Conservation (phyloP, 2,888 invertebrate genomes). For the Trichopoda pennipes region DNA sequence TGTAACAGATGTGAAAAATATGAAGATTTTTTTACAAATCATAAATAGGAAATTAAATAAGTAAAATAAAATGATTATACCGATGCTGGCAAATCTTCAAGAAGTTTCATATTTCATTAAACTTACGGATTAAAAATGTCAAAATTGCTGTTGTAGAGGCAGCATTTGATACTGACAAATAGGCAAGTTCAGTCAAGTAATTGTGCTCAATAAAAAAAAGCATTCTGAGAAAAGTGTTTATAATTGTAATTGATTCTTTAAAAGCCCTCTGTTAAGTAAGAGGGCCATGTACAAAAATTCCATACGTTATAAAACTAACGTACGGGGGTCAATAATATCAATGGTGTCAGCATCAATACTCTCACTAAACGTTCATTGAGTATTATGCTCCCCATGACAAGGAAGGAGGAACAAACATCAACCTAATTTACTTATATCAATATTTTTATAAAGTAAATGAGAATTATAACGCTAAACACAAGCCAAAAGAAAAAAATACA, state of each 20-base stretch:
- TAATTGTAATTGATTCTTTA: conserved; percentile 23
- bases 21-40: too few species aligned
- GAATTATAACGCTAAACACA: conserved; percentile 70
- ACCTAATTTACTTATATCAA: conserved; percentile 39
- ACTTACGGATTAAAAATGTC: too few species aligned
- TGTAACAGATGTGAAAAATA: too few species aligned
- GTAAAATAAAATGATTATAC: too few species aligned
- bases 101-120: too few species aligned
- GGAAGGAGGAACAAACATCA: conserved; percentile 82
- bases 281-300: conserved; percentile 89
- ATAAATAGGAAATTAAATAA: too few species aligned
- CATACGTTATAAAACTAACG: conserved; percentile 82
- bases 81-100: too few species aligned
- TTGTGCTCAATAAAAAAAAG: too few species aligned
- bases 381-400: conserved; percentile 94
- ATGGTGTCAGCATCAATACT: conserved; percentile 91
- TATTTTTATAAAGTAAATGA: conserved; percentile 68
- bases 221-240: too few species aligned
- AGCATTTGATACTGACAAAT: too few species aligned
- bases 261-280: conserved; percentile 84
- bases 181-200: too few species aligned
- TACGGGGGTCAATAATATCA: conserved; percentile 74
- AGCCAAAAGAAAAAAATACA: background rate
- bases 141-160: too few species aligned
- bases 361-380: conserved; percentile 93